phyloP scores from a whole-genome alignment of 2,797 vertebrate species.

The Muscicapa striata region DNA sequence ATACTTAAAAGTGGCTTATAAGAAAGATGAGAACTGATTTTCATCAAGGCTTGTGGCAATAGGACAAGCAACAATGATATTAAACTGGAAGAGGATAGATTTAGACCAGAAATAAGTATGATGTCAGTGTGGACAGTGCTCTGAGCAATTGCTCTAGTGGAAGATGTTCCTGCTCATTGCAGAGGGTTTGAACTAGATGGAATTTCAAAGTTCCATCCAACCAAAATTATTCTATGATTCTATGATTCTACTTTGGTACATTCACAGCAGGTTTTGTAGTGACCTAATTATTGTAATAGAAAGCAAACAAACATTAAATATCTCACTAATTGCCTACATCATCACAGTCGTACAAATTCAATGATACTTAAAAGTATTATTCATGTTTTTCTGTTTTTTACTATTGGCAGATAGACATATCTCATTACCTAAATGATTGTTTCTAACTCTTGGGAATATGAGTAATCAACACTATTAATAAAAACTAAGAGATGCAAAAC shows the following conservation, averaged over 20 bases:
- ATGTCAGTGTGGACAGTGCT: neutral
- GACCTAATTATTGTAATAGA: neutral
- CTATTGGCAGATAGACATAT: neutral
- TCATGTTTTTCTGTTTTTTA: neutral
- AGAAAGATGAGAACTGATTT: neutral
- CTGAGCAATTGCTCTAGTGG: neutral
- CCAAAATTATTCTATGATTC: neutral
- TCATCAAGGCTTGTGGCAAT: neutral
- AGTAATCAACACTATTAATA: neutral
- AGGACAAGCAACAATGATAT: neutral
- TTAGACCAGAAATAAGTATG: neutral
- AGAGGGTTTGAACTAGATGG: neutral
- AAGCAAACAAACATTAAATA: neutral
- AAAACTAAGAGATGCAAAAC: neutral
- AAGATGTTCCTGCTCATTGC: neutral
- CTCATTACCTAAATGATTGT: neutral
- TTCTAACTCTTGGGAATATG: neutral
- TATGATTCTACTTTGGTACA: neutral
- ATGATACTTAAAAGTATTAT: neutral
- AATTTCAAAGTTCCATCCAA: neutral
- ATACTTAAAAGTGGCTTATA: neutral
- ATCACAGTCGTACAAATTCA: neutral
- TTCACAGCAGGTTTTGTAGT: neutral
- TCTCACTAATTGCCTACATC: neutral
- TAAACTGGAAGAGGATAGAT: neutral